Evolutionary conservation across 2,888 invertebrate genomes (phyloP), one percentile per base, ranked within the genome.

Genomic region (Sussaba pulchella): DNA sequence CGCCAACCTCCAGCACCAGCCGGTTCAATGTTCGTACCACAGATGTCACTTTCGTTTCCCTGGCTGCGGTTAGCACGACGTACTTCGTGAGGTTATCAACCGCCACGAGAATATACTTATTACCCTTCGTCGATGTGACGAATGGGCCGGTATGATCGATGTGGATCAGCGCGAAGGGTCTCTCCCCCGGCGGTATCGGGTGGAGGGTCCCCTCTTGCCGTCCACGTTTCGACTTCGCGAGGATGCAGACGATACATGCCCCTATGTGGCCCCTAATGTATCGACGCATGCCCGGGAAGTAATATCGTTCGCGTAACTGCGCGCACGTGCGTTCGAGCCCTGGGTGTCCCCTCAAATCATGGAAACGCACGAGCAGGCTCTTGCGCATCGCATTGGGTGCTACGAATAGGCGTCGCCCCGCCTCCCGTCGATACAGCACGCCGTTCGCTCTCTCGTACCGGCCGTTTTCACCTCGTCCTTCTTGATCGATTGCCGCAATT

Each of bases 71-170:
- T 9, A 61, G 4, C 1, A 26, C 17, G 2, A 17, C 57, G 9
- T 57, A 39, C 36, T 67, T 72, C 10, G 85, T 87, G 1, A 86
- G 61, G 41, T 83, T 85, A 52, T 87, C 87, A 0, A 86, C 74
- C 2, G 85, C 31, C 1, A 70, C 80, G 0, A 87, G 54, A 0
- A 88, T 45, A 61, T 87, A 83, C 57, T 81, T 77, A 50, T 85
- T 85, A 4, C 70, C 21, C 9, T 66, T 21, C 0, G 52, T 43
- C 0, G 72, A 80, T 0, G 66, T 76, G 0, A 85, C 64, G 41
- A 85, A 84, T 1, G 86, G 86, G 10, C 85, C 85, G 1, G 83
- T 17, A 61, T 87, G 86, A 39, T 86, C 84, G 0, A 85, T 14
- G 43, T 87, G 82, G 0, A 87, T 73, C 1, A 83, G 47, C 1